These are phyloP conservation scores for Helicoverpa armigera DNA, from an alignment of 1,140 invertebrate genomes.

Conservation along the genomic window DNA sequence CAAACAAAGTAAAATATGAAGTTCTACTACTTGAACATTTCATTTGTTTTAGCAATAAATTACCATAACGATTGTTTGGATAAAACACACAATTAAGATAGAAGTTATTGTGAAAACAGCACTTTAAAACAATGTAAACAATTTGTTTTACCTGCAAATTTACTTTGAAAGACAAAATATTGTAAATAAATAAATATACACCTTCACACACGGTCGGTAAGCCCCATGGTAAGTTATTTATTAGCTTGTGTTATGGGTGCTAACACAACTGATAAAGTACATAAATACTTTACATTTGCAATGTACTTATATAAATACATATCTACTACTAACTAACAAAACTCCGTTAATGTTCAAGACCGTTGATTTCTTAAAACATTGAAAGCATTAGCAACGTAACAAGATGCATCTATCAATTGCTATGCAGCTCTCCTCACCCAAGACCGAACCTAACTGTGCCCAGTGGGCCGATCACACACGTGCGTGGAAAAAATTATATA, in stretches of 20 bases:
- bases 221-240: no score
- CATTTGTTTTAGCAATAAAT: background rate
- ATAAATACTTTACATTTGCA: no score
- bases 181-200: no score
- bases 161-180: no score
- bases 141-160: background rate
- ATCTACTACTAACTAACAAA: no score
- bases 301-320: no score
- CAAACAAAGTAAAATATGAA: background rate
- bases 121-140: conserved; percentile 9
- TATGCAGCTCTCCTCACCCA: conserved; percentile 28
- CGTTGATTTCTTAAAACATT: conserved; percentile 16
- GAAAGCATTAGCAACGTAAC: conserved; percentile 12
- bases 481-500: background rate
- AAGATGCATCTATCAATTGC: conserved; percentile 22
- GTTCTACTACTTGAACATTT: background rate
- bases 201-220: no score
- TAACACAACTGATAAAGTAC: no score
- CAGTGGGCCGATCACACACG: conserved; percentile 28
- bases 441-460: conserved; percentile 29
- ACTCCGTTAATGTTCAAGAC: background rate
- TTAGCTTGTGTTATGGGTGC: no score
- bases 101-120: background rate
- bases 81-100: background rate
- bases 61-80: background rate